Conservation (phyloP, 1,140 invertebrate genomes). For the Bemisia tabaci region DNA sequence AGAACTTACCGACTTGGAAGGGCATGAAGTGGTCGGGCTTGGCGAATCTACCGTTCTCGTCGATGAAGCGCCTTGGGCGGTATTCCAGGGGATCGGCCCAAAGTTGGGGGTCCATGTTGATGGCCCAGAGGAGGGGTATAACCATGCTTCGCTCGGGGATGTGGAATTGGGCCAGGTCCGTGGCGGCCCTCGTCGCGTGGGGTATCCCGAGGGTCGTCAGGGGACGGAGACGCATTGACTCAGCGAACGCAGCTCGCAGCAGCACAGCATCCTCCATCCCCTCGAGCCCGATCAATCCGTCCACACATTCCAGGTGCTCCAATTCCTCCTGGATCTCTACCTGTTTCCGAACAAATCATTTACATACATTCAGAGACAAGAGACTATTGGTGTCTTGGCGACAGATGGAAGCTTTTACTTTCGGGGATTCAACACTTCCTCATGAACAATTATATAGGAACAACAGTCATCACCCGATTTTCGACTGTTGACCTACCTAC, state of each 20-base stretch:
- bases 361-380: no score
- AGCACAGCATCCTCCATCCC: conserved; percentile 36
- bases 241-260: conserved; percentile 50
- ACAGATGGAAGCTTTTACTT: no score
- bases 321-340: conserved; percentile 37
- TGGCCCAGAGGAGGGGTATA: conserved; percentile 65
- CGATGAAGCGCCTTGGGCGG: conserved; percentile 55
- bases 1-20: conserved; percentile 57
- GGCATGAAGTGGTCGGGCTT: conserved; percentile 62
- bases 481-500: no score
- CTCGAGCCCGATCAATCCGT: conserved; percentile 30
- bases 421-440: no score
- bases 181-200: conserved; percentile 55
- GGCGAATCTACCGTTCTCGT: conserved; percentile 42
- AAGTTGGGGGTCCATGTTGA: conserved; percentile 57
- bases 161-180: conserved; percentile 40
- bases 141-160: conserved; percentile 49
- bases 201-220: conserved; percentile 69
- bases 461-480: no score
- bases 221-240: conserved; percentile 61
- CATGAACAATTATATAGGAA: no score
- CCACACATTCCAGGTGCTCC: conserved; percentile 27
- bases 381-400: no score
- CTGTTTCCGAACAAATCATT: no score
- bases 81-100: conserved; percentile 61